Evolutionary conservation across 2,113 vertebrate species (phyloP).

Genomic region (Lophotis ruficrista): DNA sequence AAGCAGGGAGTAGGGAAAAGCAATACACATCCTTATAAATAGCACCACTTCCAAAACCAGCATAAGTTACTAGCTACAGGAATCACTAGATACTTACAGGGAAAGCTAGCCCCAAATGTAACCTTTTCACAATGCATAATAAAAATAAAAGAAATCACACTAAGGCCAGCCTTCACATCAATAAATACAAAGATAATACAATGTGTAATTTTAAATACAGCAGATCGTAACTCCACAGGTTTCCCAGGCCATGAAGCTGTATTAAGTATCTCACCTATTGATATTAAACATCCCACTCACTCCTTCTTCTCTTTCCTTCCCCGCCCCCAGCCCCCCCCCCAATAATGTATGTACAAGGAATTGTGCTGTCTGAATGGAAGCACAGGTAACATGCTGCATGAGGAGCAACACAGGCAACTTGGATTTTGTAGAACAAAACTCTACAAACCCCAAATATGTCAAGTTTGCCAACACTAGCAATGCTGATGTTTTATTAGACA

Average conservation of each 20-base stretch:
- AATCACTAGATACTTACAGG: not conserved
- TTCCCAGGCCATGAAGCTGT: not conserved
- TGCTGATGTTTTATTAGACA: not conserved
- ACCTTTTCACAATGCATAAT: not conserved
- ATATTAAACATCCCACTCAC: not conserved
- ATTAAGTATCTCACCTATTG: not conserved
- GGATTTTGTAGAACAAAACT: not conserved
- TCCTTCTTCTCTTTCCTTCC: not conserved
- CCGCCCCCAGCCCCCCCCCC: too few species aligned
- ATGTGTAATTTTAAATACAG: not conserved
- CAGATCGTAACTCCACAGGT: not conserved
- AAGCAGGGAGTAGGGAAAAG: not conserved
- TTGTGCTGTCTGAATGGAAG: not conserved
- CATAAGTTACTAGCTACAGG: not conserved
- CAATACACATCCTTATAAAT: not conserved
- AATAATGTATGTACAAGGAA: not conserved
- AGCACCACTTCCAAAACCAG: not conserved
- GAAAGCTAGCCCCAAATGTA: not conserved
- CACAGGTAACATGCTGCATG: not conserved
- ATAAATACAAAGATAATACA: not conserved
- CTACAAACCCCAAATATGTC: not conserved
- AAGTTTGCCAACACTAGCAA: not conserved
- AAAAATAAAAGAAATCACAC: not conserved
- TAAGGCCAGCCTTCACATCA: not conserved
- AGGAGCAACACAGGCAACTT: not conserved